Conservation (phyloP, 2,113 vertebrate genomes). For the Sinocyclocheilus anshuiensis region DNA sequence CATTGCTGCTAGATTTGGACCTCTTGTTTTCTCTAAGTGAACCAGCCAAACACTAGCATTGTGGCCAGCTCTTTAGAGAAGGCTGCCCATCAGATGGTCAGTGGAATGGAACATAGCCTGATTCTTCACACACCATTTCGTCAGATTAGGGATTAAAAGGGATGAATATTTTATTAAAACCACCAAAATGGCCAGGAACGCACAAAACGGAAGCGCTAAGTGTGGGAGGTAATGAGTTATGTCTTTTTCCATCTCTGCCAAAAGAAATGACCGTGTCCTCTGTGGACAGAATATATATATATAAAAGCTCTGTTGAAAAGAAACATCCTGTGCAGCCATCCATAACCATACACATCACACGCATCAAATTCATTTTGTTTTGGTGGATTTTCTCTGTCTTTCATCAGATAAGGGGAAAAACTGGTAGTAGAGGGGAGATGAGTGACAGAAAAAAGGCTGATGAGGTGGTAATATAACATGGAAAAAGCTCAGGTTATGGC, state of each 20-base stretch:
- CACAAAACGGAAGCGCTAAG: neutral
- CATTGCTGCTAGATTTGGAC: slow-evolving; percentile 43
- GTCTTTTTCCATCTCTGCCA: neutral
- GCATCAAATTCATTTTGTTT: slow-evolving; percentile 16
- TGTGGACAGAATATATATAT: neutral
- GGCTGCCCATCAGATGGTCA: slow-evolving; percentile 47
- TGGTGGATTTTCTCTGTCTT: neutral
- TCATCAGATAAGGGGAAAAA: slow-evolving; percentile 17
- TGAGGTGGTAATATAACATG: slow-evolving; percentile 33
- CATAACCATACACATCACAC: neutral
- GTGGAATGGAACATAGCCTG: slow-evolving; percentile 44
- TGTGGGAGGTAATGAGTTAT: neutral
- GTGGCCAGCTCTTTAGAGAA: slow-evolving; percentile 45
- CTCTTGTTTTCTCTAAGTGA: slow-evolving; percentile 48
- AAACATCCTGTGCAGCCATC: slow-evolving; percentile 14
- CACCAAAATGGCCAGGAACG: slow-evolving; percentile 11
- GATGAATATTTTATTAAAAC: slow-evolving; percentile 46
- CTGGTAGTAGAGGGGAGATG: neutral
- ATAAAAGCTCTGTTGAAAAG: slow-evolving; percentile 7
- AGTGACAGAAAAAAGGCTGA: slow-evolving; percentile 36
- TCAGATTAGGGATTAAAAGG: slow-evolving; percentile 39
- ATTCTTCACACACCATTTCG: slow-evolving; percentile 46
- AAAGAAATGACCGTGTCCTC: slow-evolving; percentile 12
- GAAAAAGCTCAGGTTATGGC: slow-evolving; percentile 18
- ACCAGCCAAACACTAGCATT: slow-evolving; percentile 40